Evolutionary conservation across 2,113 vertebrate species (phyloP), one percentile per base, ranked within the genome.

Genomic region (Cygnus buccinator): DNA sequence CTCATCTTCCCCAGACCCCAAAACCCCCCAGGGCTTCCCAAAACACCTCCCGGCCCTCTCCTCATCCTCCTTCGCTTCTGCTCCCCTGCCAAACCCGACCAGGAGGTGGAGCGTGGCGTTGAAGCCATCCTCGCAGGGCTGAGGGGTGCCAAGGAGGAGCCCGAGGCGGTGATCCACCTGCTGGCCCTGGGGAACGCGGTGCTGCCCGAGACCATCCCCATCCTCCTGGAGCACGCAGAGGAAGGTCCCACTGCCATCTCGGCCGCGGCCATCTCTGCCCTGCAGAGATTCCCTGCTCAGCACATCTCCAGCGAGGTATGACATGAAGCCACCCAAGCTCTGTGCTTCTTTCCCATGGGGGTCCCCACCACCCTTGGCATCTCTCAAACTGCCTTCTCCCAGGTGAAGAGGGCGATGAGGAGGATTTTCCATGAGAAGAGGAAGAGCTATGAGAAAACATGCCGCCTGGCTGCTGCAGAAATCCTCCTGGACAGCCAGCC

Each of bases 381-480:
- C 28, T 0, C 65, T 75, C 70, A 13, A 13, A 31, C 59, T n/a
- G 11, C 12, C 19, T 62, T 57, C 31, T 71, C 2, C 31, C 77
- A 97, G 96, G 97, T 98, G 94, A 98, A 97, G 86, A 44, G 0
- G 54, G 89, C 39, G 3, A 96, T 98, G 97, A 97, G 94, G 62
- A 95, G 89, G 76, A 97, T 98, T 91, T 96, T 98, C 93, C 95
- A 98, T 0, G 86, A 97, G 93, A 94, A 86, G 13, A 82, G 26
- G 48, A 95, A 39, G 77, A 79, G 46, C 22, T 98, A 97, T 0
- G 87, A 89, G 16, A 97, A 90, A 57, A 85, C 77, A 0, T 97
- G 95, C 58, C 97, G 97, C 62, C 52, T 98, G 71, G 92, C 96
- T 0, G 97, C 98, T 29, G 97, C 96, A 4, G 96, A 97, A 86